Conservation (phyloP, 2,888 invertebrate genomes). For the Trichogramma evanescens region DNA sequence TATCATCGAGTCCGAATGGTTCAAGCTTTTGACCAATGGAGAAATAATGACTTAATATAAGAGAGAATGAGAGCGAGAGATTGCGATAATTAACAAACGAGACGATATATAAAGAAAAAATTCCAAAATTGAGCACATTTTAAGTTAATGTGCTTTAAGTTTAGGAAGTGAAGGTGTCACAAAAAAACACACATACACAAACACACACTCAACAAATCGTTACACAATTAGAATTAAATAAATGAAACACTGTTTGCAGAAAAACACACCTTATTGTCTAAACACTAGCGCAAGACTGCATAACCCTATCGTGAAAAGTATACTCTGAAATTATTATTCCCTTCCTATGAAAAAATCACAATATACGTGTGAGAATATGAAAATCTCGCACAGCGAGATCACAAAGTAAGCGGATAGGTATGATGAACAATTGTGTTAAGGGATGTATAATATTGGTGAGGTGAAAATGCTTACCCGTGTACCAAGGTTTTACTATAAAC, state of each 20-base stretch:
- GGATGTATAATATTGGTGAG: background rate
- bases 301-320: conserved; percentile 10
- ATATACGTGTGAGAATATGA: conserved; percentile 17
- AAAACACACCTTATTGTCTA: conserved; percentile 11
- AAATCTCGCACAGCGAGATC: conserved; percentile 13
- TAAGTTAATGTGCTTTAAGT: background rate
- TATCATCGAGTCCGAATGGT: background rate
- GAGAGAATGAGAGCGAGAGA: conserved; percentile 7
- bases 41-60: conserved; percentile 8
- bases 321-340: conserved; percentile 1
- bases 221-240: conserved; percentile 14
- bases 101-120: conserved; percentile 15
- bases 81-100: conserved; percentile 1
- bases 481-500: conserved; percentile 11
- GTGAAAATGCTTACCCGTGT: background rate
- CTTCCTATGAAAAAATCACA: conserved; percentile 9
- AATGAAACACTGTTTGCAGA: conserved; percentile 20
- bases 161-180: background rate
- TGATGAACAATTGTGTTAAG: background rate
- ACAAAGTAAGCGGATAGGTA: conserved; percentile 10
- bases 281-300: conserved; percentile 16
- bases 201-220: conserved; percentile 10
- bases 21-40: conserved; percentile 11
- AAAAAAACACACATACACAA: background rate
- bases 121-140: background rate